These are phyloP conservation scores for Nothocercus nigrocapillus DNA, from an alignment of 2,113 vertebrate genomes.

Conservation along the genomic window DNA sequence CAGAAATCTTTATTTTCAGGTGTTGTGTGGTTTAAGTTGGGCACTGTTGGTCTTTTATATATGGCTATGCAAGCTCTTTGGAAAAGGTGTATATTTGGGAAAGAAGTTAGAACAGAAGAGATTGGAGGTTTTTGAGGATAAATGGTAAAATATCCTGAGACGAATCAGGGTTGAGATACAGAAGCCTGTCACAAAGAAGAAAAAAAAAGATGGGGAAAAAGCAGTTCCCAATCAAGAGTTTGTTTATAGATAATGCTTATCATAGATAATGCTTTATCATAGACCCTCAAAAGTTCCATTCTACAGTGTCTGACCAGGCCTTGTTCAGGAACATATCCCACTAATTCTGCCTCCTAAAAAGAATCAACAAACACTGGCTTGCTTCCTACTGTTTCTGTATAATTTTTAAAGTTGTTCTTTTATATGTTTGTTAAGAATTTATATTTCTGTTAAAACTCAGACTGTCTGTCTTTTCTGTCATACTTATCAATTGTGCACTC, in stretches of 20 bases:
- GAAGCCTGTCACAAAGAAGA: neutral
- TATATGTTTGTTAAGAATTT: neutral
- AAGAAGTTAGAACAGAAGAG: neutral
- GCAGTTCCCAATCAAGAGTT: neutral
- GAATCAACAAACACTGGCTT: neutral
- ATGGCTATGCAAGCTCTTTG: neutral
- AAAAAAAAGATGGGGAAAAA: neutral
- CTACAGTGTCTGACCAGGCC: neutral
- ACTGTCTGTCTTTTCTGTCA: neutral
- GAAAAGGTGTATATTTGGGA: neutral
- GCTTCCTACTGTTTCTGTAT: neutral
- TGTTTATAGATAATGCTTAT: neutral
- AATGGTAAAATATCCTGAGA: neutral
- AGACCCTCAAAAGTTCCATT: neutral
- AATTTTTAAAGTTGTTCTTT: neutral
- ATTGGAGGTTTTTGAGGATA: neutral
- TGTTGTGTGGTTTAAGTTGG: neutral
- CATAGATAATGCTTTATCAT: neutral
- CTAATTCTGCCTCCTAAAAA: neutral
- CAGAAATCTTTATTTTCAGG: neutral
- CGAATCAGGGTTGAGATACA: neutral
- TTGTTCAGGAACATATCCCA: neutral
- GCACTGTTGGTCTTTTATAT: neutral
- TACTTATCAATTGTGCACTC: neutral
- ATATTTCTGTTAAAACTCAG: neutral